These are phyloP conservation scores for Ceramica pisi DNA, from an alignment of 2,888 invertebrate species.

Conservation along the genomic window DNA sequence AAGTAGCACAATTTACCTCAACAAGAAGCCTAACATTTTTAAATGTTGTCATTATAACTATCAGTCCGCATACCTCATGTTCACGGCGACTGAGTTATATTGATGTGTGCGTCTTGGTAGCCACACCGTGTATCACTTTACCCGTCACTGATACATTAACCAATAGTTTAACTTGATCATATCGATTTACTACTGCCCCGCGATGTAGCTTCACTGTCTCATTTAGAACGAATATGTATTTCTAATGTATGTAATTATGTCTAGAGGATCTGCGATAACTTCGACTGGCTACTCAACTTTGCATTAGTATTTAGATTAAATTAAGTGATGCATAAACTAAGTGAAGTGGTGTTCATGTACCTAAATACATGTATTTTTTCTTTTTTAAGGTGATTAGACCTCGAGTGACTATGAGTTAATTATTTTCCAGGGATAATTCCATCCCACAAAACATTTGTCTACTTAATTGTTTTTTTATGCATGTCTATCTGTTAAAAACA, in stretches of 20 bases:
- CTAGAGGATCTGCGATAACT: slow-evolving; percentile 36
- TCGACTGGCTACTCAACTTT: slow-evolving; percentile 37
- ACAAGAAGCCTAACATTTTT: slow-evolving; percentile 32
- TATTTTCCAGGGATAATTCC: background rate
- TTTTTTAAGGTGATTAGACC: background rate
- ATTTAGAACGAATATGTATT: slow-evolving; percentile 47
- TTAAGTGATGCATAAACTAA: slow-evolving; percentile 50
- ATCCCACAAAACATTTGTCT: too few relatives aligned
- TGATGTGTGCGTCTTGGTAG: slow-evolving; percentile 81
- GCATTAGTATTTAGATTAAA: slow-evolving; percentile 38
- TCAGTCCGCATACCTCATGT: slow-evolving; percentile 67
- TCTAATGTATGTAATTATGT: slow-evolving; percentile 55
- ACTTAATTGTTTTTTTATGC: background rate
- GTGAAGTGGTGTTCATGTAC: slow-evolving; percentile 2
- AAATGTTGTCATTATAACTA: slow-evolving; percentile 62
- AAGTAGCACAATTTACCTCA: slow-evolving; percentile 9
- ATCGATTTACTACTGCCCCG: slow-evolving; percentile 83
- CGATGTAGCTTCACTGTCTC: slow-evolving; percentile 79
- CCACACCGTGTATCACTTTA: slow-evolving; percentile 82
- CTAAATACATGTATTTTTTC: slow-evolving; percentile 22
- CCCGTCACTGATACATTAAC: slow-evolving; percentile 88
- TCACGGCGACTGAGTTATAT: slow-evolving; percentile 55
- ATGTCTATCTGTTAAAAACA: background rate
- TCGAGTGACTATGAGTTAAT: slow-evolving; percentile 7
- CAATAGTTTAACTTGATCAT: slow-evolving; percentile 88